phyloP scores from a whole-genome alignment of 2,113 vertebrate genomes.

The Amblyopsis rosae region DNA sequence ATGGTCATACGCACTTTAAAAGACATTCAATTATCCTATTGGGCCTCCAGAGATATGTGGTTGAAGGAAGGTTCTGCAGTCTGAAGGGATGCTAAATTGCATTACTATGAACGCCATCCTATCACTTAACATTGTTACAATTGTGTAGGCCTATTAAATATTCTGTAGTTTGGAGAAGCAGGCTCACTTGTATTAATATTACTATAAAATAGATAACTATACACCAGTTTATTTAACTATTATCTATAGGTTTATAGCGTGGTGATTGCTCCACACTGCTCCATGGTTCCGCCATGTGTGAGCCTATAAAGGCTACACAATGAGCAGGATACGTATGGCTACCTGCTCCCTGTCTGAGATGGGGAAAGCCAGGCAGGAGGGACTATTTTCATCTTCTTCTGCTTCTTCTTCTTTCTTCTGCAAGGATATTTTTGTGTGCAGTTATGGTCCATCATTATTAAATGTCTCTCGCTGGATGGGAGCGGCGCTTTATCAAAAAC shows the following conservation, averaged over 20 bases:
- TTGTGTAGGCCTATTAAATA: constrained; percentile 4
- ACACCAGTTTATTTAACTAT: background rate
- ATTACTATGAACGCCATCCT: constrained; percentile 69
- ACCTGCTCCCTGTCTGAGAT: constrained; percentile 57
- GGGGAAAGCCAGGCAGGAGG: constrained; percentile 55
- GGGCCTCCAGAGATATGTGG: constrained; percentile 46
- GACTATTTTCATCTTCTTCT: constrained; percentile 55
- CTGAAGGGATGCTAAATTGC: constrained; percentile 58
- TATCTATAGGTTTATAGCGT: constrained; percentile 8
- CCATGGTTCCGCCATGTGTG: constrained; percentile 22
- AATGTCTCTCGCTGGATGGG: constrained; percentile 88
- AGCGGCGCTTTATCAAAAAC: constrained; percentile 86
- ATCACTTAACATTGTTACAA: constrained; percentile 61
- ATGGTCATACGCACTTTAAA: constrained; percentile 70
- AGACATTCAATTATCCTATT: constrained; percentile 71
- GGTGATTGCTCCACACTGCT: constrained; percentile 22
- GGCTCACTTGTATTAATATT: background rate
- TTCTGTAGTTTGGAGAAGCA: too few species aligned
- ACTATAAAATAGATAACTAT: background rate
- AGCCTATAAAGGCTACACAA: constrained; percentile 32
- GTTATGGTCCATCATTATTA: constrained; percentile 94
- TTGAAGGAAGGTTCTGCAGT: constrained; percentile 45
- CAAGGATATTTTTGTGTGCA: constrained; percentile 79
- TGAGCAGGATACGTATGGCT: constrained; percentile 34
- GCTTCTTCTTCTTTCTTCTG: constrained; percentile 66